Conservation (phyloP, 2,797 vertebrate species). For the Mus minutoides region DNA sequence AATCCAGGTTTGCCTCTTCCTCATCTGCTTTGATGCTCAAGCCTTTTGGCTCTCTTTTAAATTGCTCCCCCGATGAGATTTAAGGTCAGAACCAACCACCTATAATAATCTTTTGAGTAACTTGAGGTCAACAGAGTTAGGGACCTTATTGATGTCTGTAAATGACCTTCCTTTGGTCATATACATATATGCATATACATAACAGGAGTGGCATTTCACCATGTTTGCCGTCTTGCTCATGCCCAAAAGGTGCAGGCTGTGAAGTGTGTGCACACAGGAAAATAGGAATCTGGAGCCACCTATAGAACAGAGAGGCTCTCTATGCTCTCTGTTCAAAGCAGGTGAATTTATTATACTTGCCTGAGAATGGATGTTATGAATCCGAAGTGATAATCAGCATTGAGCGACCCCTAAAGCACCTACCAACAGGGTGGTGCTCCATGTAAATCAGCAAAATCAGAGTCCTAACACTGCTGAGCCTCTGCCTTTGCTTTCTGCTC, state of each 20-base stretch:
- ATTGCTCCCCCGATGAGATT: neutral
- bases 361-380: neutral
- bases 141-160: neutral
- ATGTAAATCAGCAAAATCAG: neutral
- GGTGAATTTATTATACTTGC: too few species aligned
- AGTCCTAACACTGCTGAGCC: neutral
- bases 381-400: neutral
- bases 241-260: neutral
- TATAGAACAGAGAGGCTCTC: neutral
- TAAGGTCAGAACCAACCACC: neutral
- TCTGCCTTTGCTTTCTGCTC: neutral
- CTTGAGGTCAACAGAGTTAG: neutral
- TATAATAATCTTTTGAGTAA: neutral
- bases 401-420: neutral
- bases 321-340: neutral
- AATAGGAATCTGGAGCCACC: neutral
- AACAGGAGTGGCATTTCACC: too few species aligned
- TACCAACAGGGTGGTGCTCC: accelerated
- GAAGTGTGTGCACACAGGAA: accelerated
- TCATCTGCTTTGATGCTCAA: neutral
- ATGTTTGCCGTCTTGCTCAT: neutral
- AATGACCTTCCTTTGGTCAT: neutral
- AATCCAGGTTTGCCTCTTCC: accelerated
- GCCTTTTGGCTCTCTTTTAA: neutral
- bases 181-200: too few species aligned